Conservation (phyloP, 2,888 invertebrate genomes). For the Platycheirus albimanus region DNA sequence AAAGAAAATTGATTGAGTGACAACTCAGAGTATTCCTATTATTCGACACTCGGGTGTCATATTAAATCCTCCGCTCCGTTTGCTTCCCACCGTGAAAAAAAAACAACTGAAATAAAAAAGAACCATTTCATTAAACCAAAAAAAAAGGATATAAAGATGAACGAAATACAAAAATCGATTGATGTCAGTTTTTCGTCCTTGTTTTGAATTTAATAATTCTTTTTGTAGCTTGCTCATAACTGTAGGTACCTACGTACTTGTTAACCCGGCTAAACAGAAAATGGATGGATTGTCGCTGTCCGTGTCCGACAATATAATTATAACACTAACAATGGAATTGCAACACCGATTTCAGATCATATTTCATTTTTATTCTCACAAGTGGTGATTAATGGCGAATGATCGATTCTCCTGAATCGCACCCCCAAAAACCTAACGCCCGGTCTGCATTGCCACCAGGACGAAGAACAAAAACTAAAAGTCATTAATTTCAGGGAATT, state of each 20-base stretch:
- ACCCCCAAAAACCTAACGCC: neutral
- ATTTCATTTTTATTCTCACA: constrained; percentile 67
- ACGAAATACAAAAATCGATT: constrained; percentile 40
- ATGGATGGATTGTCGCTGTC: neutral
- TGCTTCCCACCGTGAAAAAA: neutral
- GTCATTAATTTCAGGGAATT: constrained; percentile 60
- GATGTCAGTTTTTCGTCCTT: neutral
- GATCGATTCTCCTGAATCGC: constrained; percentile 3
- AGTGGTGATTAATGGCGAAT: constrained; percentile 66
- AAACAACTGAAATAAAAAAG: no score
- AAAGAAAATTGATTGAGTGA: constrained; percentile 60
- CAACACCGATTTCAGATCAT: constrained; percentile 60
- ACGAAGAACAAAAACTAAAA: constrained; percentile 45
- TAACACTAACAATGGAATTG: constrained; percentile 38
- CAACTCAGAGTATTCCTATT: constrained; percentile 44
- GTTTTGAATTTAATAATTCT: neutral
- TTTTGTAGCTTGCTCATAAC: neutral
- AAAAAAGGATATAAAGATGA: neutral
- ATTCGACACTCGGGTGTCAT: constrained; percentile 38
- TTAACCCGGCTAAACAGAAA: constrained; percentile 1
- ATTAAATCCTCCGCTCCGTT: constrained; percentile 8
- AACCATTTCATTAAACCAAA: neutral
- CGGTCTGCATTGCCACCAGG: neutral
- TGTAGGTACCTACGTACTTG: neutral
- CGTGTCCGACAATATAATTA: constrained; percentile 34